Evolutionary conservation across 2,113 vertebrate genomes (phyloP).

Genomic region (Galemys pyrenaicus): DNA sequence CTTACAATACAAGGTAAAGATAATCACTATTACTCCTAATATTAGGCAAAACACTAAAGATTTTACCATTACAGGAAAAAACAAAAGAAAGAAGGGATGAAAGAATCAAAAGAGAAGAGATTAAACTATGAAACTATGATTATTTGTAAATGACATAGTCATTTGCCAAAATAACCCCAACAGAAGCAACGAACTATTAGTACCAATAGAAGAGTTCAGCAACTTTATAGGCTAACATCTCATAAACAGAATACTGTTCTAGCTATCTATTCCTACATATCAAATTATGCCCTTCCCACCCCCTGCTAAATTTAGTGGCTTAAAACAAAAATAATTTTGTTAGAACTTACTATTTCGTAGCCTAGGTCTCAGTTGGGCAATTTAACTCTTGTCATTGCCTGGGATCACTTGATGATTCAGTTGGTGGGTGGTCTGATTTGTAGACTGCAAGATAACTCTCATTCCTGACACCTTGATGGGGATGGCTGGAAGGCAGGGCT

Average conservation of each 20-base stretch:
- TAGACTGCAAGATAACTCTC: not conserved
- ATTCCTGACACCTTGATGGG: not conserved
- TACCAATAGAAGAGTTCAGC: not conserved
- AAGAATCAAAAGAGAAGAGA: not conserved
- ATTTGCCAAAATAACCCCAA: not conserved
- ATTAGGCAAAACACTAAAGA: not conserved
- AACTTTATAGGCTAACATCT: not conserved
- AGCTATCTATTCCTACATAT: not conserved
- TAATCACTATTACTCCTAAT: not conserved
- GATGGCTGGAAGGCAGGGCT: not conserved
- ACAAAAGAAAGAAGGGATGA: not conserved
- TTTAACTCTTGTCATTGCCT: not conserved
- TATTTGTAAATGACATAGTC: constrained; percentile 6
- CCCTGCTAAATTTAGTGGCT: not conserved
- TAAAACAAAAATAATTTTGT: not conserved
- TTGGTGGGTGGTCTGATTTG: not conserved
- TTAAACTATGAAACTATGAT: not conserved
- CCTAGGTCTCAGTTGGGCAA: not conserved
- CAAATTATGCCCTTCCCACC: not conserved
- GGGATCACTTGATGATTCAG: not conserved
- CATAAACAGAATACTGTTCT: not conserved
- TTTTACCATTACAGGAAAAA: not conserved
- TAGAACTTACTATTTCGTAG: not conserved
- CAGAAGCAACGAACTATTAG: not conserved
- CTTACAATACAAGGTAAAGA: not conserved